Conservation (phyloP, 2,888 invertebrate species). For the Archaeoteleia sp. region DNA sequence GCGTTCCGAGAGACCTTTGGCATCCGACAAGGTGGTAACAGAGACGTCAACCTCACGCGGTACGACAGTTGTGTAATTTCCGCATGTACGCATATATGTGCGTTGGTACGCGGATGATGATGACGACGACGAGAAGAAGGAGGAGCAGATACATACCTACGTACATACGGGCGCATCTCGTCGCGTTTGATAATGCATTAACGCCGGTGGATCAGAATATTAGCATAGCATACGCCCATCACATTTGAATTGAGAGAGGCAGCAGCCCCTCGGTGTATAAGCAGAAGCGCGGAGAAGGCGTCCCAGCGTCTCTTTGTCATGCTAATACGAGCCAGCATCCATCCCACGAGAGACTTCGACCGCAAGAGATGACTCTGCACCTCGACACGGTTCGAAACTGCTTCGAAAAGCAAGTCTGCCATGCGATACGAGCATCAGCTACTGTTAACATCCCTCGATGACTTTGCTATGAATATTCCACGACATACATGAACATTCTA, state of each 20-base stretch:
- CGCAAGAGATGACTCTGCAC: slow-evolving; percentile 55
- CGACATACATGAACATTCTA: slow-evolving; percentile 11
- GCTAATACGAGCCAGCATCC: slow-evolving; percentile 71
- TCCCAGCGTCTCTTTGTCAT: slow-evolving; percentile 74
- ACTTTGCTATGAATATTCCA: slow-evolving; percentile 38
- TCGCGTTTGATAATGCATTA: slow-evolving; percentile 74
- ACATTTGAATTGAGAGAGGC: slow-evolving; percentile 71
- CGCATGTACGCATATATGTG: slow-evolving; percentile 25
- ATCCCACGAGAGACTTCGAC: slow-evolving; percentile 61
- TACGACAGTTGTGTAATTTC: slow-evolving; percentile 45
- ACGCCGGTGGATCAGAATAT: slow-evolving; percentile 72
- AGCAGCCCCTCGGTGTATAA: slow-evolving; percentile 65
- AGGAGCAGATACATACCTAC: slow-evolving; percentile 49
- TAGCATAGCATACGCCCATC: slow-evolving; percentile 75
- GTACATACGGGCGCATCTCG: slow-evolving; percentile 58
- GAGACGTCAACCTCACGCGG: slow-evolving; percentile 53
- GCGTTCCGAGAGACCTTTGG: not conserved
- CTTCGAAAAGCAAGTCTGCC: slow-evolving; percentile 47
- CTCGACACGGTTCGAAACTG: slow-evolving; percentile 49
- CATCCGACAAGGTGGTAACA: slow-evolving; percentile 46
- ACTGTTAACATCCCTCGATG: slow-evolving; percentile 43
- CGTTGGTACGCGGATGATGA: slow-evolving; percentile 17
- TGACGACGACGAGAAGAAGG: slow-evolving; percentile 15
- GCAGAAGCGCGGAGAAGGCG: slow-evolving; percentile 72
- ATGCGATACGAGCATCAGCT: slow-evolving; percentile 42